phyloP scores from a whole-genome alignment of 2,797 vertebrate genomes.

The Natrix natrix region DNA sequence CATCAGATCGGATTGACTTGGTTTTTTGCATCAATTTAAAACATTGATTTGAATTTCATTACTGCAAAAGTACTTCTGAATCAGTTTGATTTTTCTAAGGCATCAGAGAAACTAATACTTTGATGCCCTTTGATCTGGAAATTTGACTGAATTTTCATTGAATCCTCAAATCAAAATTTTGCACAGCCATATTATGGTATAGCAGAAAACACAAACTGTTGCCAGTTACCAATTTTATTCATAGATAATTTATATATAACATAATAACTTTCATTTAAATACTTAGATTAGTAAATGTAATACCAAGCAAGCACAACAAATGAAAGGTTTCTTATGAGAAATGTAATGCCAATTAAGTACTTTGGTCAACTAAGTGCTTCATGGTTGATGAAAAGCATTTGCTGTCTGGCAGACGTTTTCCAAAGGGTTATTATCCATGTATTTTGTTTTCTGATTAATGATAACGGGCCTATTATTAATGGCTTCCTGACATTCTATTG shows the following conservation, averaged over 20 bases:
- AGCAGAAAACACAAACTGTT: not conserved
- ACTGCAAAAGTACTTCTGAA: not conserved
- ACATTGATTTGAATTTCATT: not conserved
- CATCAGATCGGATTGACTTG: not conserved
- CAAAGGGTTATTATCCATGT: not conserved
- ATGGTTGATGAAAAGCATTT: conserved; percentile 10
- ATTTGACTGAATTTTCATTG: not conserved
- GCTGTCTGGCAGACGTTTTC: not conserved
- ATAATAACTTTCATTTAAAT: not conserved
- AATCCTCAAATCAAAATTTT: not conserved
- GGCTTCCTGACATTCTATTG: not conserved
- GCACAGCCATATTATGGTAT: not conserved
- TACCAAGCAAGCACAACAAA: not conserved
- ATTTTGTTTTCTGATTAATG: conserved; percentile 18
- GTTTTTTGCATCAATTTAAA: not conserved
- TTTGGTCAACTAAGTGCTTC: conserved; percentile 14
- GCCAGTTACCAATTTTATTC: not conserved
- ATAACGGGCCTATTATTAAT: conserved; percentile 12
- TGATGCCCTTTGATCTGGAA: not conserved
- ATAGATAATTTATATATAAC: not conserved
- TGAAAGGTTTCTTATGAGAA: not conserved
- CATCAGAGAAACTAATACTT: not conserved
- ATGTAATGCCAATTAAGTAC: not conserved
- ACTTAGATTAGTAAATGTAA: not conserved
- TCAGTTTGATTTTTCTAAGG: not conserved